Evolutionary conservation across 1,140 invertebrate species (phyloP), one percentile per base, ranked within the genome.

Genomic region (Ridgeia piscesae): DNA sequence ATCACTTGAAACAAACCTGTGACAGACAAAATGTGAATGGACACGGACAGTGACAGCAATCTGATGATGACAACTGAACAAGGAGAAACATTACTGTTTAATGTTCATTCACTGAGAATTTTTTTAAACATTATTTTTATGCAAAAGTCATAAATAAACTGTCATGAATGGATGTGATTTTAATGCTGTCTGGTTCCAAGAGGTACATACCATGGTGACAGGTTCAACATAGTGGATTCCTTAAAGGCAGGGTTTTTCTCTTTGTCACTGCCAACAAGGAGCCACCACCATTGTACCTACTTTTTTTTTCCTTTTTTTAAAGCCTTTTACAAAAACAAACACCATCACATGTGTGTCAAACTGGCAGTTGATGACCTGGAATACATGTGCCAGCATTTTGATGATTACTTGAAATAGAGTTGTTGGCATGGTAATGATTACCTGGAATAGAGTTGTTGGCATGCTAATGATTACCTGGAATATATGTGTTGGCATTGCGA

Each of bases 241-340:
- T 97, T 97, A 93, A 97, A 98, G 9, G 97, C 96, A 21, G 97
- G 97, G 96, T 98, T 98, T 50, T 97, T 97, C 95, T 98, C 98
- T 93, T 97, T 97, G 88, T 97, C 96, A 1, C 98, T 98, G 0
- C 98, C 98, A 89, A 97, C 97, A 98, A 98, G 31, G 98, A 97
- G 95, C 98, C 58, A 98, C 97, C n/a, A 97, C 97, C 94, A 97
- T 97, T 94, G 98, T 98, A 91, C 97, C 97, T 90, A 97, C 95
- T 94, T 97, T 97, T 89, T 97, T 96, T 91, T 98, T 95, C 94
- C 97, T 96, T 92, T 97, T 96, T 97, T 96, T 93, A 97, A 94
- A 89, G 95, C 96, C 58, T 96, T 95, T 95, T 97, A 96, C 97
- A 97, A 94, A 35, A 93, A 91, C 48, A 89, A 77, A 77, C 27